Evolutionary conservation across 2,888 invertebrate species (phyloP).

Genomic region (Synanthedon tipuliformis): DNA sequence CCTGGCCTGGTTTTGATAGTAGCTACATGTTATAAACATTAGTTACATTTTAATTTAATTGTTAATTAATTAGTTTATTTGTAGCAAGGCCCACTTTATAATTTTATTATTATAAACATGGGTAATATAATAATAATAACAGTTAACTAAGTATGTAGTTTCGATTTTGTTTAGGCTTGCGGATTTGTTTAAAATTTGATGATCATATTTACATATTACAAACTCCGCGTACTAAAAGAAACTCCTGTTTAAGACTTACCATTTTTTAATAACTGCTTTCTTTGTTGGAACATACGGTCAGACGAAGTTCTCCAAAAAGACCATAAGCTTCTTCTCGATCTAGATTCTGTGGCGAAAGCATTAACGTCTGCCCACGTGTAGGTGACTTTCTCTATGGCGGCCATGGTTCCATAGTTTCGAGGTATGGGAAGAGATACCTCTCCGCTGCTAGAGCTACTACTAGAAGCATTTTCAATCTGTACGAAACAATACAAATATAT

Average conservation of each 20-base stretch:
- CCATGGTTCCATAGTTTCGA: conserved; percentile 52
- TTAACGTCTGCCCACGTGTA: conserved; percentile 86
- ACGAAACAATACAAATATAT: background rate
- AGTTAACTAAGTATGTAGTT: too few species aligned
- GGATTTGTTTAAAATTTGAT: too few species aligned
- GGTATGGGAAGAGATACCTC: conserved; percentile 43
- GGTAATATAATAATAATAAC: too few species aligned
- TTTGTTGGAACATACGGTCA: conserved; percentile 54
- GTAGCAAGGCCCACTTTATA: too few species aligned
- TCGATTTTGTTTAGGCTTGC: too few species aligned
- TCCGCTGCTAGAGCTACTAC: conserved; percentile 34
- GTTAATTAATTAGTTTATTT: too few species aligned
- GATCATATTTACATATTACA: too few species aligned
- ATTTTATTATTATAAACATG: too few species aligned
- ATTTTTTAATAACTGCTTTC: conserved; percentile 81
- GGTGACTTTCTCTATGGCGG: conserved; percentile 66
- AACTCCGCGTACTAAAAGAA: too few species aligned
- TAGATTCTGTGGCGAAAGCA: conserved; percentile 75
- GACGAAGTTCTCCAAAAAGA: conserved; percentile 52
- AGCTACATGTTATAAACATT: too few species aligned
- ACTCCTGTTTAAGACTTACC: conserved; percentile 49
- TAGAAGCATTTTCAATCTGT: conserved; percentile 36
- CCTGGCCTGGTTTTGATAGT: too few species aligned
- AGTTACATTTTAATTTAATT: too few species aligned
- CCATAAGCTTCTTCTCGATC: conserved; percentile 52